Percentiles rank a stretch among this genome's conserved stretches.
phyloP scores from a whole-genome alignment of 2,888 invertebrate genomes.

The Mythimna pallens region DNA sequence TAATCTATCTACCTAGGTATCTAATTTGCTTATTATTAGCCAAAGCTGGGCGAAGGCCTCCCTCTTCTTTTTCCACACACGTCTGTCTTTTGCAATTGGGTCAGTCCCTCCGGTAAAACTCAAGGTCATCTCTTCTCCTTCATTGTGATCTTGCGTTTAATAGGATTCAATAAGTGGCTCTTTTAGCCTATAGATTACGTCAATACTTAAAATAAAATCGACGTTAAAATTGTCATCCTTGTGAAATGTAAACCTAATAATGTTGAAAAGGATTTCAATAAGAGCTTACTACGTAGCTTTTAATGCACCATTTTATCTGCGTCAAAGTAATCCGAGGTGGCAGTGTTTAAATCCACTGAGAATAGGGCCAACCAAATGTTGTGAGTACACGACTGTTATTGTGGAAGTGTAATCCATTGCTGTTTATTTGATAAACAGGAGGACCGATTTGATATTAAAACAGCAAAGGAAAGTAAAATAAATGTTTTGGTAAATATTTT shows the following conservation, averaged over 20 bases:
- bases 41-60: no score
- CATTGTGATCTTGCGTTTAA: no score
- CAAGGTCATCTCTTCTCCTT: no score
- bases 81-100: no score
- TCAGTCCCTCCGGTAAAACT: no score
- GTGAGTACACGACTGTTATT: neutral
- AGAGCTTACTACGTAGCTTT: constrained; percentile 31
- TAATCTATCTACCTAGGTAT: no score
- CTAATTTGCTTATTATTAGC: no score
- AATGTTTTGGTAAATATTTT: constrained; percentile 1
- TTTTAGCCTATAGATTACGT: neutral
- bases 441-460: neutral
- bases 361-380: constrained; percentile 11
- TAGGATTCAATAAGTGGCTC: no score
- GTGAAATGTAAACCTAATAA: constrained; percentile 36
- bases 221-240: neutral
- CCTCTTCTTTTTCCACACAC: no score
- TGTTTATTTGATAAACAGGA: neutral
- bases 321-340: constrained; percentile 42
- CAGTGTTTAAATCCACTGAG: constrained; percentile 37
- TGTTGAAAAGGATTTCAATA: constrained; percentile 49
- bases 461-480: neutral
- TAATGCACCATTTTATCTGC: constrained; percentile 46
- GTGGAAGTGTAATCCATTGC: constrained; percentile 20
- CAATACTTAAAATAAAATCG: constrained; percentile 5